Evolutionary conservation across 2,888 invertebrate species (phyloP), one percentile per base, ranked within the genome.

Genomic region (Tipula vernalis): DNA sequence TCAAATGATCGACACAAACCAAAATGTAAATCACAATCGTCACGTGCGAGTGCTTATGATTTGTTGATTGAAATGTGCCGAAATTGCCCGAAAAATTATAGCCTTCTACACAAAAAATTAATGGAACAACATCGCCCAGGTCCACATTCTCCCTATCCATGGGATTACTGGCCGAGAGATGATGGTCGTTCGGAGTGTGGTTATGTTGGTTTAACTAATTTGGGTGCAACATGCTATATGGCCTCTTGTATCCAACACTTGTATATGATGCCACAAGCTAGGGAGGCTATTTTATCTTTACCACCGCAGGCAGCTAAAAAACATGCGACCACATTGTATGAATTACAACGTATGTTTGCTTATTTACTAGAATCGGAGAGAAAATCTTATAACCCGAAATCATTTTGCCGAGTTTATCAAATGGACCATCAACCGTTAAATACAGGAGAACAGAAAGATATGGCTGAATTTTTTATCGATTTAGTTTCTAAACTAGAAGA

Each of bases 111-210:
- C 89, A 94, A 95, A 86, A 96, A 96, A 89, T 93, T 98, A 57
- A 92, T 98, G 91, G 94, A 95, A 3, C 98, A 98, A 89, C 98
- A 98, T 90, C 95, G 95, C 88, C 96, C 97, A 18, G 95, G 95
- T 5, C 95, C 96, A 0, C 95, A 96, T 90, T 95, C 95, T 0
- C 95, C 96, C 0, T 98, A 98, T 92, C 97, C 97, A 0, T 98
- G 98, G 98, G 98, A 98, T 91, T 98, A 98, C 92, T 98, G 98
- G 98, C 98, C 98, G 2, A 96, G 97, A 88, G 98, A 98, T 90
- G 98, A 98, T 91, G 97, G 98, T 0, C 94, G 98, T 0, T 96
- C 98, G 0, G 97, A 97, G 90, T 98, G 98, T 91, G 98, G 98
- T 12, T 98, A 97, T 91, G 98, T 98, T 0, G 98, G 98, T 0